Conservation (phyloP, 2,888 invertebrate genomes). For the Ypsolopha sequella region DNA sequence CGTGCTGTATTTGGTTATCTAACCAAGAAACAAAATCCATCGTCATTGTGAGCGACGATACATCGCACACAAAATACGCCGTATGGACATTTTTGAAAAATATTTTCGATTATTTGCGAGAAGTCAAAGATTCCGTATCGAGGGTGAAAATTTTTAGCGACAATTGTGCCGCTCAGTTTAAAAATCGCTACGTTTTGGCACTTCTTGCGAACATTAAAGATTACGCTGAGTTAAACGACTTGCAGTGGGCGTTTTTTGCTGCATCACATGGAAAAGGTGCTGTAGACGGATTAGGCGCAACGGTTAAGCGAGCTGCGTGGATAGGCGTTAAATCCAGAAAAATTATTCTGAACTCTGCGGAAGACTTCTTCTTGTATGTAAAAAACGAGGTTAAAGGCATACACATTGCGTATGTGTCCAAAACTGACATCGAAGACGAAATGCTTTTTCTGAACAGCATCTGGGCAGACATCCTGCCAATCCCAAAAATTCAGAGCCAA, state of each 20-base stretch:
- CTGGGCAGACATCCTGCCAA: neutral
- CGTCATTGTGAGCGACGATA: neutral
- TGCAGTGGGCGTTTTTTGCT: conserved; percentile 6
- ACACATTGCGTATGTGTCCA: neutral
- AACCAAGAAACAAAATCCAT: neutral
- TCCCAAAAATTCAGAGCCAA: neutral
- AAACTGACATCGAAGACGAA: neutral
- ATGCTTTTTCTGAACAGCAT: neutral
- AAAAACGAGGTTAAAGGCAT: neutral
- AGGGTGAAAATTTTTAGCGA: conserved; percentile 6
- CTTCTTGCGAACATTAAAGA: conserved; percentile 1
- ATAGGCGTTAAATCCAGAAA: conserved; percentile 4
- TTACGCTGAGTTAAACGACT: conserved; percentile 1
- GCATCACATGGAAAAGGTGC: conserved; percentile 7
- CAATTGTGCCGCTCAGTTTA: conserved; percentile 6
- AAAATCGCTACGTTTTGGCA: conserved; percentile 3
- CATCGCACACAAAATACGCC: conserved; percentile 6
- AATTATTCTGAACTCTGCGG: neutral
- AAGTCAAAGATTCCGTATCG: conserved; percentile 1
- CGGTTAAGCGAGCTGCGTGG: conserved; percentile 2
- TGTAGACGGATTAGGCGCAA: conserved; percentile 5
- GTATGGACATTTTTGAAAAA: conserved; percentile 7
- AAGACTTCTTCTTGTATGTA: neutral
- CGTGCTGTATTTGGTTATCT: neutral
- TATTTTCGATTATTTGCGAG: conserved; percentile 5